Conservation (phyloP, 37 sponge, comb jelly and placozoan species). For the Agelas oroides region DNA sequence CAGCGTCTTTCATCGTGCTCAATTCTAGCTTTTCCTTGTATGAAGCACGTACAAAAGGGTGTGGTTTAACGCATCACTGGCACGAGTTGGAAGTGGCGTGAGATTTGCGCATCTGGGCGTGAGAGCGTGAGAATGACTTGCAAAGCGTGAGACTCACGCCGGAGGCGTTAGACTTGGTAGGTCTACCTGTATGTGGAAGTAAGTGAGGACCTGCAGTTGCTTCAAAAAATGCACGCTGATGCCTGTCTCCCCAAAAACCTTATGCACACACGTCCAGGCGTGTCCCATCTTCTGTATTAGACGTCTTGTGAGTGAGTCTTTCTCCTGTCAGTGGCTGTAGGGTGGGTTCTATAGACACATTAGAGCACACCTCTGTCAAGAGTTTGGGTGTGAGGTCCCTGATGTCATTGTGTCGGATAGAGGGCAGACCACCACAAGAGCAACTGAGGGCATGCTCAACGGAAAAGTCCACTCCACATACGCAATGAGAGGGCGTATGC, state of each 20-base stretch:
- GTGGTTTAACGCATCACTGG: too few relatives aligned
- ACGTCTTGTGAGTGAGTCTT: not conserved
- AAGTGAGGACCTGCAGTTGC: not conserved
- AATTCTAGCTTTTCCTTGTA: too few relatives aligned
- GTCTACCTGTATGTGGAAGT: not conserved
- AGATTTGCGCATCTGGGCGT: too few relatives aligned
- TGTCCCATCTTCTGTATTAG: conserved; percentile 30
- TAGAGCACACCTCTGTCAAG: conserved; percentile 25
- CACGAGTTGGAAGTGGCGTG: too few relatives aligned
- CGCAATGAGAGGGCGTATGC: conserved; percentile 12
- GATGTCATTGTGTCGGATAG: conserved; percentile 52
- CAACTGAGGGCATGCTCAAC: conserved; percentile 41
- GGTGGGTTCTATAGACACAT: conserved; percentile 9
- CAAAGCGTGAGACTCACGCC: too few relatives aligned
- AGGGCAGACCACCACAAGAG: conserved; percentile 44
- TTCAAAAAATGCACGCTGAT: conserved; percentile 30
- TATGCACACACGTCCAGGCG: conserved; percentile 27
- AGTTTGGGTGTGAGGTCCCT: conserved; percentile 40
- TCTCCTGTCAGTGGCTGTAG: conserved; percentile 43
- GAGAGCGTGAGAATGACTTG: too few relatives aligned
- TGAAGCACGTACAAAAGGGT: too few relatives aligned
- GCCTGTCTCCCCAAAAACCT: conserved; percentile 33
- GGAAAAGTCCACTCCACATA: conserved; percentile 21
- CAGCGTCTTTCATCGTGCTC: too few relatives aligned
- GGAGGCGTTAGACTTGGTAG: too few relatives aligned